phyloP scores from a whole-genome alignment of 2,888 invertebrate genomes.

The Mylabris sibirica region DNA sequence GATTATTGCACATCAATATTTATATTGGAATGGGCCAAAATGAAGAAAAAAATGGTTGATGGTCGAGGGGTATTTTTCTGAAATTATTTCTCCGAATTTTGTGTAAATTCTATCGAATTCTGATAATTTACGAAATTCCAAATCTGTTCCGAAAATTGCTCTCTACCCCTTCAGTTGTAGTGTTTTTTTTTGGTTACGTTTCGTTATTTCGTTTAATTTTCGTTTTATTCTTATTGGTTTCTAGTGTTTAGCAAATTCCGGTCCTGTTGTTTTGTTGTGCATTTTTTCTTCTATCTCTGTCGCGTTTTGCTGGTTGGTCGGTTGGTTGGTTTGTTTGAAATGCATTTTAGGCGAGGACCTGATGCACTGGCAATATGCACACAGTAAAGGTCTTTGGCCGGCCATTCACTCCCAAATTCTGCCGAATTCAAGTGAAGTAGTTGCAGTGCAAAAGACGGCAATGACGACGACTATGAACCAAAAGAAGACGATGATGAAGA shows the following conservation, averaged over 20 bases:
- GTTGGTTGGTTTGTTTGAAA: constrained; percentile 4
- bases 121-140: not conserved
- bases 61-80: not conserved
- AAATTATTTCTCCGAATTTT: not conserved
- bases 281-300: not conserved
- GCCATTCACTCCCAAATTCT: constrained; percentile 58
- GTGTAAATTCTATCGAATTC: not conserved
- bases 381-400: constrained; percentile 57
- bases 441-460: not conserved
- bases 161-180: too few relatives aligned
- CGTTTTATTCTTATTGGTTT: not conserved
- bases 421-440: constrained; percentile 18
- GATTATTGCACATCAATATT: not conserved
- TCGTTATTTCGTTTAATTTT: not conserved
- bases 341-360: constrained; percentile 43
- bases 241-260: constrained; percentile 13
- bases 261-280: constrained; percentile 12
- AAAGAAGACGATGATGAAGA: constrained; percentile 21
- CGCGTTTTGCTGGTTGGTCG: not conserved
- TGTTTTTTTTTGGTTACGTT: too few relatives aligned
- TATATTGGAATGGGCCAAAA: not conserved
- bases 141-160: not conserved
- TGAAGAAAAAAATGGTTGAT: not conserved
- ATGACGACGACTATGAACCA: not conserved
- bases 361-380: constrained; percentile 39